These are phyloP conservation scores for Argya squamiceps DNA, from an alignment of 2,797 vertebrate genomes.

Conservation along the genomic window DNA sequence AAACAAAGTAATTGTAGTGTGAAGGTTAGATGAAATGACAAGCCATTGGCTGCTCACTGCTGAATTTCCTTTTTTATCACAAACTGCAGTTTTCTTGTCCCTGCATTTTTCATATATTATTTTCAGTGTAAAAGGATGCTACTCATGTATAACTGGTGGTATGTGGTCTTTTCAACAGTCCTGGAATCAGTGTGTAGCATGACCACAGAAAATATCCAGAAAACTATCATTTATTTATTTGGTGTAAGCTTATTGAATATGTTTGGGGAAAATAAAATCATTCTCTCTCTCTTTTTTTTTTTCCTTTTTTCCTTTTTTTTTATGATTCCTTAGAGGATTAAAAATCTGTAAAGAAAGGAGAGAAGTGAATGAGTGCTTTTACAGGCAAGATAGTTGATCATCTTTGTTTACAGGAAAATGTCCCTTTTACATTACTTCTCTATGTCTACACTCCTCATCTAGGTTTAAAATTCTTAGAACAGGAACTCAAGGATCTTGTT, in stretches of 20 bases:
- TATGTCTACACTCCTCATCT: background rate
- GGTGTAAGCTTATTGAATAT: background rate
- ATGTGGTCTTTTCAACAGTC: background rate
- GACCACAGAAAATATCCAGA: background rate
- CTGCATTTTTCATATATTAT: background rate
- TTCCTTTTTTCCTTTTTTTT: no score
- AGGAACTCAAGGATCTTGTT: background rate
- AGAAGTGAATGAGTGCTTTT: background rate
- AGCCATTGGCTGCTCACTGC: background rate
- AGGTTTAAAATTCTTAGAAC: background rate
- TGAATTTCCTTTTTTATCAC: background rate
- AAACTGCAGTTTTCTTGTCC: background rate
- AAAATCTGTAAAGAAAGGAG: background rate
- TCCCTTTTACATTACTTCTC: background rate
- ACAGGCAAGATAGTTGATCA: background rate
- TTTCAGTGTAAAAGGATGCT: background rate
- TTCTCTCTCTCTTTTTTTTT: background rate
- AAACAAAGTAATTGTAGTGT: slow-evolving; percentile 59
- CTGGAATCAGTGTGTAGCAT: background rate
- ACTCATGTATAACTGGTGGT: background rate
- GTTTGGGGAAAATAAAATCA: background rate
- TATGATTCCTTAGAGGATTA: background rate
- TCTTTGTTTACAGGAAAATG: background rate
- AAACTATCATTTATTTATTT: background rate
- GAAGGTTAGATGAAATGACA: slow-evolving; percentile 57